Evolutionary conservation across 1,140 invertebrate species (phyloP), one percentile per base, ranked within the genome.

Genomic region (Drosophila ogumai): DNA sequence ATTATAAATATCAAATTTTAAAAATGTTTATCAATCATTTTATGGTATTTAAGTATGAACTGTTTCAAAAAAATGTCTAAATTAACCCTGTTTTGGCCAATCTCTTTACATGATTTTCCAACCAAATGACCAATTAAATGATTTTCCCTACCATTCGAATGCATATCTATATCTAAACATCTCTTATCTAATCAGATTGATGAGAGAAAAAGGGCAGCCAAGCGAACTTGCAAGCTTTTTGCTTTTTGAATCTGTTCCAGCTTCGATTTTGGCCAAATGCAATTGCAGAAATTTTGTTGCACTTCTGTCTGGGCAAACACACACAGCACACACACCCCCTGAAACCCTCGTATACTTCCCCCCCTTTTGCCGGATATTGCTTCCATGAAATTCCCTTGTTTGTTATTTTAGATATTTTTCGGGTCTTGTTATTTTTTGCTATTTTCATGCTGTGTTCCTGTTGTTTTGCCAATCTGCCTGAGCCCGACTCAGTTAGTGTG

Each of bases 381-480:
- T 54, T 19, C 46, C 44, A 52, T 68, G 44, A 52, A 68, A 68
- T 68, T 68, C 19, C 8, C 43, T 68, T 73, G 54, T 50, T 73
- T 59, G 67, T 73, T 73, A 72, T 73, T 72, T 73, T 59, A 41
- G 50, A 72, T 73, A 59, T 72, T 69, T 69, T 71, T 69, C 52
- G 34, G 65, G 65, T 41, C 68, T 55, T 69, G 65, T 69, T 71
- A 57, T 69, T 69, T 69, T 36, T 41, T 17, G n/a, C 19, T 7
- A 68, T 54, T 71, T 71, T 72, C 71, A 17, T 47, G 34, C 67
- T 47, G 28, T 68, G 38, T 56, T 50, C 56, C 46, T 65, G 22
- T 49, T 72, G 57, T 67, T 58, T 64, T 69, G 55, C 40, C 61
- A 68, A 68, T 44, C 38, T 58, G 57, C 36, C 55, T 32, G 57